These are phyloP conservation scores for Noctilio leporinus DNA, from an alignment of 2,113 vertebrate species.

Conservation along the genomic window DNA sequence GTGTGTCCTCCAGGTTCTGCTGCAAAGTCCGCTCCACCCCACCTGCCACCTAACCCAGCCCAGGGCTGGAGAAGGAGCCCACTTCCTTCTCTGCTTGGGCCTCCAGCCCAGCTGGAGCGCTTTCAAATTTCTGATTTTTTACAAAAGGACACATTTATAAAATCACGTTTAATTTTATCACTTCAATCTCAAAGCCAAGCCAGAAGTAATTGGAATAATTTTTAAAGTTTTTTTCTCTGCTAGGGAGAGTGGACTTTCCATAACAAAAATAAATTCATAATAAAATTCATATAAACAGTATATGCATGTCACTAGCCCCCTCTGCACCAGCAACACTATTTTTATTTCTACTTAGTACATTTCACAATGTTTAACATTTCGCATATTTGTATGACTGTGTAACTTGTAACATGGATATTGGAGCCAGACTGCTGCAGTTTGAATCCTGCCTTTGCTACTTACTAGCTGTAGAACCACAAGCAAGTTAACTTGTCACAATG, in stretches of 20 bases:
- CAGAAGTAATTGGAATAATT: not conserved
- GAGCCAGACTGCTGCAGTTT: not conserved
- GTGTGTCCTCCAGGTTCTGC: conserved; percentile 90
- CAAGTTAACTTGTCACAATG: not conserved
- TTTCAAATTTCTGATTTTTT: not conserved
- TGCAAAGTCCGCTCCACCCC: conserved; percentile 88
- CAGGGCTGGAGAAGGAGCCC: fast-evolving
- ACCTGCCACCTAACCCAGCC: not conserved
- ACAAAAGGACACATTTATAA: not conserved
- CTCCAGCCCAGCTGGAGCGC: no score
- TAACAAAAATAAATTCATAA: not conserved
- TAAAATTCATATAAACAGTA: not conserved
- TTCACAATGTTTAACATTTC: not conserved
- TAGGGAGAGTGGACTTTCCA: not conserved
- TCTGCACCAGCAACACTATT: not conserved
- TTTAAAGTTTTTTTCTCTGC: not conserved
- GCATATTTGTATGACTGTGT: not conserved
- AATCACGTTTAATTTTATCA: not conserved
- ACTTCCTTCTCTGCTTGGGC: not conserved
- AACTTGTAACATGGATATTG: not conserved
- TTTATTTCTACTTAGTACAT: not conserved
- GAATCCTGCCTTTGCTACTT: not conserved
- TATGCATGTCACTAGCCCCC: not conserved
- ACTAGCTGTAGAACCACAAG: not conserved
- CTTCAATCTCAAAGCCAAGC: not conserved